phyloP scores from a whole-genome alignment of 2,797 vertebrate species.

The Erpetoichthys calabaricus region DNA sequence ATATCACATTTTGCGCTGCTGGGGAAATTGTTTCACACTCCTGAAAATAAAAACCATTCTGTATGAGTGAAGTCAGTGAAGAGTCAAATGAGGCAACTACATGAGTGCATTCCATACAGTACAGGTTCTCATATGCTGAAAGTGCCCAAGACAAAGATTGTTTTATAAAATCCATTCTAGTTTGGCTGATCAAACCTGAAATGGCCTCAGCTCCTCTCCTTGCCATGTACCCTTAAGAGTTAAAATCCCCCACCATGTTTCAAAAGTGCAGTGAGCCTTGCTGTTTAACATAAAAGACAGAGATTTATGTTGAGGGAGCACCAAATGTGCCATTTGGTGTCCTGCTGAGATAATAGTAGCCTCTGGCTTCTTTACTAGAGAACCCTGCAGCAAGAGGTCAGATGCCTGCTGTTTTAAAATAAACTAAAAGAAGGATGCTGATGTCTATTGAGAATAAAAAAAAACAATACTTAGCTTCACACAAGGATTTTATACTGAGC shows the following conservation, averaged over 20 bases:
- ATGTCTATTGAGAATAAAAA: background rate
- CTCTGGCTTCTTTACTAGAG: slow-evolving; percentile 26
- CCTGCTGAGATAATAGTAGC: slow-evolving; percentile 31
- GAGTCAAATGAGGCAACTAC: too few relatives aligned
- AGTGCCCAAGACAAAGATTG: too few relatives aligned
- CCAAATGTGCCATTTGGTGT: slow-evolving; percentile 24
- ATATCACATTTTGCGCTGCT: background rate
- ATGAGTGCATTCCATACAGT: too few relatives aligned
- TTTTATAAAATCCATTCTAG: too few relatives aligned
- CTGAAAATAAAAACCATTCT: background rate
- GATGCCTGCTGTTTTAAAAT: slow-evolving; percentile 32
- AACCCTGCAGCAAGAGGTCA: slow-evolving; percentile 22
- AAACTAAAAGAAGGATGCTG: slow-evolving; percentile 16
- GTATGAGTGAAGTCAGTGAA: background rate
- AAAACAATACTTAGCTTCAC: too few relatives aligned
- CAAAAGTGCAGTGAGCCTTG: slow-evolving; percentile 21
- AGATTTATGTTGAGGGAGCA: slow-evolving; percentile 27
- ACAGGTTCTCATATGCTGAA: too few relatives aligned
- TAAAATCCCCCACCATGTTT: slow-evolving; percentile 15
- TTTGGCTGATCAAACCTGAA: too few relatives aligned
- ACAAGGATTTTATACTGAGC: too few relatives aligned
- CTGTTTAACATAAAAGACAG: slow-evolving; percentile 16
- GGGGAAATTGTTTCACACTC: background rate
- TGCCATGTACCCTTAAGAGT: background rate
- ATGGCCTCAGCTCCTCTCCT: too few relatives aligned